These are phyloP conservation scores for Haemorhous mexicanus DNA, from an alignment of 2,113 vertebrate genomes.

Conservation along the genomic window DNA sequence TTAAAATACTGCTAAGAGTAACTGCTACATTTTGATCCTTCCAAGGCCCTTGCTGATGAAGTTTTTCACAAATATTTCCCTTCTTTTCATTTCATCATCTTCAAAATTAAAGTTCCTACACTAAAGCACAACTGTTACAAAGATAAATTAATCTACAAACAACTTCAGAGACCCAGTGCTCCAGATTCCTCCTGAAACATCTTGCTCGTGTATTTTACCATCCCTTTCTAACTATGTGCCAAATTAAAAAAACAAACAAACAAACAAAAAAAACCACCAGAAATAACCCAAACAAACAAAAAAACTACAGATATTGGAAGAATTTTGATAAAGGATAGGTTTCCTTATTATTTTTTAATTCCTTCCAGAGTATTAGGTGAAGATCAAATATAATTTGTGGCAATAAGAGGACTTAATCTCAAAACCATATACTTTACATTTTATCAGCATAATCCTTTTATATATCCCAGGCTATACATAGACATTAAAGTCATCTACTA, in stretches of 20 bases:
- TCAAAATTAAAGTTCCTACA: background rate
- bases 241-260: background rate
- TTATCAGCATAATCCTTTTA: conserved; percentile 3
- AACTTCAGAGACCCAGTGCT: background rate
- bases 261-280: too few relatives aligned
- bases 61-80: background rate
- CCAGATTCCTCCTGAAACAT: background rate
- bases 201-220: background rate
- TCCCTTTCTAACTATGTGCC: background rate
- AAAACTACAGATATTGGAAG: background rate
- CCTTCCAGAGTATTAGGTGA: background rate
- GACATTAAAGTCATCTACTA: conserved; percentile 33
- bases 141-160: background rate
- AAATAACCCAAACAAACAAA: fast-evolving
- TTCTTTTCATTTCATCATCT: background rate
- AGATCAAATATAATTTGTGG: background rate
- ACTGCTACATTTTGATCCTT: background rate
- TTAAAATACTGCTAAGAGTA: background rate
- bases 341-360: background rate
- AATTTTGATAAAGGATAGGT: background rate
- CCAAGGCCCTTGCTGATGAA: background rate
- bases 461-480: conserved; percentile 7
- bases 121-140: background rate
- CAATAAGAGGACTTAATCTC: background rate
- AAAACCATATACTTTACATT: conserved; percentile 4